These are phyloP conservation scores for Vollenhovia emeryi DNA, from an alignment of 1,140 invertebrate genomes.

Conservation along the genomic window DNA sequence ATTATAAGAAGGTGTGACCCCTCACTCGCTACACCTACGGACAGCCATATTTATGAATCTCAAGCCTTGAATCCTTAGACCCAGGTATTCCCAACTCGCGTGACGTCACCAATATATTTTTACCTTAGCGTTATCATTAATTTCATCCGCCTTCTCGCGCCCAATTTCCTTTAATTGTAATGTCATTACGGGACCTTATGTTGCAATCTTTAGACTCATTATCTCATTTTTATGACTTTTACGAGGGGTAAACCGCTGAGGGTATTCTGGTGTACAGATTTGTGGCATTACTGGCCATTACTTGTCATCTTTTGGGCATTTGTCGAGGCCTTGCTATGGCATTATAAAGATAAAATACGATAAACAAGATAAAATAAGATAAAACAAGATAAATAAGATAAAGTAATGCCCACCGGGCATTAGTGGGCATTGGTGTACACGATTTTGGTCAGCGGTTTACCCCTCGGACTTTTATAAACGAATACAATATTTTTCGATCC, in stretches of 20 bases:
- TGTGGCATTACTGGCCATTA: too few species aligned
- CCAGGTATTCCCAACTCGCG: slow-evolving; percentile 62
- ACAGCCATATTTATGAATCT: slow-evolving; percentile 79
- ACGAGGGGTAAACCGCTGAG: too few species aligned
- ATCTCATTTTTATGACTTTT: not conserved
- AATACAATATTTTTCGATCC: not conserved
- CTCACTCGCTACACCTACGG: slow-evolving; percentile 79
- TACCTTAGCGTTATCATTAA: not conserved
- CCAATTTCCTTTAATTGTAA: not conserved
- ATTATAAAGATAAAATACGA: too few species aligned
- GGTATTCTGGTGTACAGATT: too few species aligned
- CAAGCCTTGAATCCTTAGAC: slow-evolving; percentile 50
- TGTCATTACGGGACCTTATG: not conserved
- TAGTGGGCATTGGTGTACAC: too few species aligned
- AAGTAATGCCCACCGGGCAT: too few species aligned
- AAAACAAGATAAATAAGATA: too few species aligned
- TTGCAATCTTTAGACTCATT: not conserved
- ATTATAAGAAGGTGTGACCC: slow-evolving; percentile 83
- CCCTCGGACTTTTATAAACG: not conserved
- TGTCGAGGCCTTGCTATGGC: too few species aligned
- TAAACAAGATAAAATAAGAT: too few species aligned
- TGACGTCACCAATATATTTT: slow-evolving; percentile 19
- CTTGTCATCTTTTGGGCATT: too few species aligned
- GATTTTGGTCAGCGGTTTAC: too few species aligned
- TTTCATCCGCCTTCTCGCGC: not conserved